These are phyloP conservation scores for Hipposideros armiger DNA, from an alignment of 2,113 vertebrate genomes.

Conservation along the genomic window DNA sequence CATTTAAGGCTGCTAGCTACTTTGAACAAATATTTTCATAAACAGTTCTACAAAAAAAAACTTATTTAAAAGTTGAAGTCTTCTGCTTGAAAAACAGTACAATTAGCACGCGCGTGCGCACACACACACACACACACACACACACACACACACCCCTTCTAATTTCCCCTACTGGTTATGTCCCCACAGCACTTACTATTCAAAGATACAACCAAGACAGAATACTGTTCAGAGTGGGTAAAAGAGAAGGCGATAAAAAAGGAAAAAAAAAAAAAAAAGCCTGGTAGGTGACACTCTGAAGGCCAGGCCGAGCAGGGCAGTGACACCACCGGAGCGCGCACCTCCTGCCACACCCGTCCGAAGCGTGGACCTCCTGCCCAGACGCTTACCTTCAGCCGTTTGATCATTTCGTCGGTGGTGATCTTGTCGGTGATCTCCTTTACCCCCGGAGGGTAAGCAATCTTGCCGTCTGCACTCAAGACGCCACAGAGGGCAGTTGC, in stretches of 20 bases:
- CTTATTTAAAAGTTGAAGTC: neutral
- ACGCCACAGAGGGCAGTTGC: constrained; percentile 82
- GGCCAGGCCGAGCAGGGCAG: neutral
- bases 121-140: neutral
- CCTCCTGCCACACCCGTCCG: neutral
- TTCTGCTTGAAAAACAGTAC: neutral
- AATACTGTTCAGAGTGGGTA: neutral
- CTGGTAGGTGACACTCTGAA: neutral
- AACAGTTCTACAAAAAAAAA: neutral
- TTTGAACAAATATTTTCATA: neutral
- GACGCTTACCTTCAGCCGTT: constrained; percentile 95
- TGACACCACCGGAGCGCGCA: neutral
- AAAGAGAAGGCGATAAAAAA: neutral
- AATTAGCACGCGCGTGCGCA: neutral
- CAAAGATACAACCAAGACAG: neutral
- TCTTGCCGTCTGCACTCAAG: constrained; percentile 91
- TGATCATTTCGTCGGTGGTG: constrained; percentile 97
- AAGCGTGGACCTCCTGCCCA: neutral
- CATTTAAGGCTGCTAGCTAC: constrained; percentile 21
- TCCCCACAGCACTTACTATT: neutral
- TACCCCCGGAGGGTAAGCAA: constrained; percentile 97
- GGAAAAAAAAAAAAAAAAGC: neutral
- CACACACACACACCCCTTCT: neutral
- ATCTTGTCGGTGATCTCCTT: constrained; percentile 99
- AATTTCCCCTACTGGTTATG: neutral